phyloP scores from a whole-genome alignment of 2,113 vertebrate genomes.

The Nothoprocta perdicaria region DNA sequence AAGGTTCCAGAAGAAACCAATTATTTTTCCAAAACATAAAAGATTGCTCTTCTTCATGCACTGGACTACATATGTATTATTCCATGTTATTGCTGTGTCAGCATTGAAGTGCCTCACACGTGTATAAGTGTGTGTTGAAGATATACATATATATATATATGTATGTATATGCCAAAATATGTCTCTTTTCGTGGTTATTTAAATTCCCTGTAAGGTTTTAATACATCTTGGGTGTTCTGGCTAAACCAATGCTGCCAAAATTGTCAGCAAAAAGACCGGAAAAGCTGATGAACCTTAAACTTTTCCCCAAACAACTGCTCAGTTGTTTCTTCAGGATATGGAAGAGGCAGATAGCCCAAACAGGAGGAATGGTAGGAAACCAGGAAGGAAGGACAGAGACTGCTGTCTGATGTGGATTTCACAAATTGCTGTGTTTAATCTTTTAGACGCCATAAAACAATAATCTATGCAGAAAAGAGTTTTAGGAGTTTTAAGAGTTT shows the following conservation, averaged over 20 bases:
- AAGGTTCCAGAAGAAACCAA: neutral
- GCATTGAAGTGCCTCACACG: neutral
- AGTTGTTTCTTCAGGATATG: slow-evolving; percentile 13
- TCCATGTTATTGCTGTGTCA: neutral
- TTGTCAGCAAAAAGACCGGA: slow-evolving; percentile 50
- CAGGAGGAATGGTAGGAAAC: neutral
- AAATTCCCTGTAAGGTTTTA: neutral
- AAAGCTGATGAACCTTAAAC: slow-evolving; percentile 56
- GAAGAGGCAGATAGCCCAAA: neutral
- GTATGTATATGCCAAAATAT: neutral
- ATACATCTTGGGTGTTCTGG: slow-evolving; percentile 64
- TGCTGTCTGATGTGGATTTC: neutral
- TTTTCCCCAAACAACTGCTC: slow-evolving; percentile 30
- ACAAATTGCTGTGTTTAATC: neutral
- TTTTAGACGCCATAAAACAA: neutral
- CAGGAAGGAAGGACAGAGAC: neutral
- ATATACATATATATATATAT: neutral
- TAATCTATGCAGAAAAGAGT: neutral
- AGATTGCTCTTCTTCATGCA: neutral
- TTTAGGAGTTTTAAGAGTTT: neutral
- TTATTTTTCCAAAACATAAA: neutral
- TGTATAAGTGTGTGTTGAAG: neutral
- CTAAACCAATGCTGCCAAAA: slow-evolving; percentile 41
- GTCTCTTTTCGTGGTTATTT: neutral
- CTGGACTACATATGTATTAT: neutral